A percentile compares a stretch with the other conserved stretches of the same genome.
These are phyloP conservation scores for Triplophysa siluroides DNA, from an alignment of 2,113 vertebrate species.

Conservation along the genomic window DNA sequence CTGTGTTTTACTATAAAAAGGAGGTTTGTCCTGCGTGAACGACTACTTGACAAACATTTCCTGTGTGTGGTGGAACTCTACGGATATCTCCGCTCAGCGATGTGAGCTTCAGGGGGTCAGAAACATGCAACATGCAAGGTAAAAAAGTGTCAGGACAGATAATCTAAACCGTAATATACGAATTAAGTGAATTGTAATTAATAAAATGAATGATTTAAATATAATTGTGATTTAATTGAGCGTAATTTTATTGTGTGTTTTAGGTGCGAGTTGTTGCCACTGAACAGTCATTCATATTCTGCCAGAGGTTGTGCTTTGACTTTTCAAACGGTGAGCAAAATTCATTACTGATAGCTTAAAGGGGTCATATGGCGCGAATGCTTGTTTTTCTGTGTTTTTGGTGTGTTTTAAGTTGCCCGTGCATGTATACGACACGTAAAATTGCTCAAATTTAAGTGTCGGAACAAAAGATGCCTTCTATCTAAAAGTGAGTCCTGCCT, in stretches of 20 bases:
- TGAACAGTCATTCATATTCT: not conserved
- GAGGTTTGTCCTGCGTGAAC: constrained; percentile 36
- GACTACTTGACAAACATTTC: constrained; percentile 37
- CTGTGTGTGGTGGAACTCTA: constrained; percentile 32
- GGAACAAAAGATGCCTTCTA: too few relatives aligned
- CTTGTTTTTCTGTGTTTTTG: too few relatives aligned
- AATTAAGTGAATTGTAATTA: not conserved
- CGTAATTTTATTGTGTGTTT: not conserved
- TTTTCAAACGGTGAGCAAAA: constrained; percentile 52
- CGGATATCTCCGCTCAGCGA: not conserved
- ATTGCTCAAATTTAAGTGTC: too few relatives aligned
- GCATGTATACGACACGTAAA: too few relatives aligned
- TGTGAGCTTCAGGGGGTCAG: not conserved
- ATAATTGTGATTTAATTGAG: too few relatives aligned
- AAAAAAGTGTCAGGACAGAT: not conserved
- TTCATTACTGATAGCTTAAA: not conserved
- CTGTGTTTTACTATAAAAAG: constrained; percentile 4
- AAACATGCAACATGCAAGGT: not conserved
- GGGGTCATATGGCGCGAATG: too few relatives aligned
- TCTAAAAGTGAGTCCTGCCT: too few relatives aligned
- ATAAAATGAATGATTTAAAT: too few relatives aligned
- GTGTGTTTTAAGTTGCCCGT: too few relatives aligned
- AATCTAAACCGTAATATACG: not conserved
- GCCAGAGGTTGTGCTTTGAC: constrained; percentile 60
- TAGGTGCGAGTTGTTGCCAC: constrained; percentile 59